Base-by-base conservation (phyloP, 2,888 invertebrate species). In the Dioctria rufipes region DNA sequence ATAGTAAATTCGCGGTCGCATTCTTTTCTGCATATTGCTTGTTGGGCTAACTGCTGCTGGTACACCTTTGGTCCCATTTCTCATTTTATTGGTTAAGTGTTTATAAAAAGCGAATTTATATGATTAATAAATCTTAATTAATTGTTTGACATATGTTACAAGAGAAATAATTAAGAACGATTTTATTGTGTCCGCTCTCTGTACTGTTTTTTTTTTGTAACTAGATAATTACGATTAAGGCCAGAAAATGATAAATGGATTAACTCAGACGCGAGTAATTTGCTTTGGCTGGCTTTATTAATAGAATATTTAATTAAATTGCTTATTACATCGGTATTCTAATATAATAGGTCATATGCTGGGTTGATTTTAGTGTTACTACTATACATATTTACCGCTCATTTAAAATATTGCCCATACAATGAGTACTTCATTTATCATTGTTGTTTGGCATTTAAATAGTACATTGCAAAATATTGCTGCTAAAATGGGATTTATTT, bases 101-200 rank as follows among this genome's bases (percentile, higher is more conserved):
- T 69, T 69, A 43, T 51, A 69, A 69, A 49, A 51, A 54, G 37
- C 51, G n/a, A 49, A 69, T 51, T 69, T 51, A 73, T 73, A 58
- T 39, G 58, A 60, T 40, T 58, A 58, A 73, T 73, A 73, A 54
- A 60, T 73, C 58, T 69, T 69, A 51, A 69, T 69, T 49, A 69
- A 51, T 69, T 69, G 51, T 69, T 69, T 49, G 25, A 49, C n/a
- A 51, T 37, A 9, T 5, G n/a, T 25, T 25, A 39, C 69, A 69
- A 51, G 69, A 69, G 39, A 49, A 69, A 69, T 69, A 39, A 69
- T 51, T 69, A 46, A 67, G 67, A 67, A 46, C 46, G 67, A 25
- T 43, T 9, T 46, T 6, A 46, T 6, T 46, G 2, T 9, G 9
- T 46, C 9, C 49, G 9, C 49, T 6, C 49, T 46, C 9, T 46